Evolutionary conservation across 1,140 invertebrate genomes (phyloP).

Genomic region (Ladona fulva): DNA sequence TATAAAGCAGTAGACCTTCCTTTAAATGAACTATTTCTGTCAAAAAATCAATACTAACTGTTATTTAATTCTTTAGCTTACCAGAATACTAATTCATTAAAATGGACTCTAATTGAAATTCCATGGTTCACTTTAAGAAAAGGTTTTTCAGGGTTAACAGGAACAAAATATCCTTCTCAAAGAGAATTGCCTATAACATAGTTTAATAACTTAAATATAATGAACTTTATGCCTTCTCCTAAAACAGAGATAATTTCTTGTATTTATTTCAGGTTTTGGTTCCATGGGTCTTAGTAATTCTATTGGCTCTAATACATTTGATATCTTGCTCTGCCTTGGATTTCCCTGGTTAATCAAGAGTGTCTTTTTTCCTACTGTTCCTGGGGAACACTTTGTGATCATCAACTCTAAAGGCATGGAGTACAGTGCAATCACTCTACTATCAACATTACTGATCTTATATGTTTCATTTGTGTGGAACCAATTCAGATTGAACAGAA

Average conservation of each 20-base stretch:
- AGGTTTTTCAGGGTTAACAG: too few relatives aligned
- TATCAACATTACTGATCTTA: slow-evolving; percentile 47
- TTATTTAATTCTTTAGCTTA: too few relatives aligned
- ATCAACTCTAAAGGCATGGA: slow-evolving; percentile 54
- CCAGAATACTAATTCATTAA: too few relatives aligned
- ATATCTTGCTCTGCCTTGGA: slow-evolving; percentile 75
- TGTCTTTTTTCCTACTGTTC: slow-evolving; percentile 41
- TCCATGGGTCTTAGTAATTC: slow-evolving; percentile 79
- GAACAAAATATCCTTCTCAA: too few relatives aligned
- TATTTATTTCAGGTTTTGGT: slow-evolving; percentile 55
- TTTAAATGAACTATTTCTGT: too few relatives aligned
- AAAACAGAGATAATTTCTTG: neutral
- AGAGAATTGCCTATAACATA: neutral
- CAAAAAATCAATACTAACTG: too few relatives aligned
- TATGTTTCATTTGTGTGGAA: slow-evolving; percentile 45
- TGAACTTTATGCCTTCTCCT: neutral
- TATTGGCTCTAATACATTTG: slow-evolving; percentile 73
- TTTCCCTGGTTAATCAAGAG: slow-evolving; percentile 75
- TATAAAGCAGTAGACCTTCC: too few relatives aligned
- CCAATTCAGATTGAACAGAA: slow-evolving; percentile 47
- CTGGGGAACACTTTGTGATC: slow-evolving; percentile 32
- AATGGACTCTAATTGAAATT: too few relatives aligned
- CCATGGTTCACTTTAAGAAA: too few relatives aligned
- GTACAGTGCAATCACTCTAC: slow-evolving; percentile 34
- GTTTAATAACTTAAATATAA: neutral